These are phyloP conservation scores for Arbacia lixula DNA, from an alignment of 53 echinoderm and acorn worm species.

Conservation along the genomic window DNA sequence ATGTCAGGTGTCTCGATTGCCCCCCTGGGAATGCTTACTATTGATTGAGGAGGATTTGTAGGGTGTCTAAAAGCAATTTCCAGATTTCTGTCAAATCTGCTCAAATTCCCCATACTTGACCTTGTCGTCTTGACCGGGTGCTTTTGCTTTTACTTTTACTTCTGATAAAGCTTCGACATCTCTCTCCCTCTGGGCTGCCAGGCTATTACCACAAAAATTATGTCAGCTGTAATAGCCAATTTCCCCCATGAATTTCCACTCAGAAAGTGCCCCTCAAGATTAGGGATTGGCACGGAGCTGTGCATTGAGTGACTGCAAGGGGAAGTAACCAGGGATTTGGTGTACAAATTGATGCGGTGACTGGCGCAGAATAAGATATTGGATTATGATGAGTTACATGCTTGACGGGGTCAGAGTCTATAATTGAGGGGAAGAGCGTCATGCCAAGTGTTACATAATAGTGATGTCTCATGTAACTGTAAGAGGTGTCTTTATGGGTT, in stretches of 20 bases:
- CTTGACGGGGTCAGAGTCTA: too few relatives aligned
- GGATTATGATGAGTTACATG: background rate
- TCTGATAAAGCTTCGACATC: conserved; percentile 1
- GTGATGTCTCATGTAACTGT: too few relatives aligned
- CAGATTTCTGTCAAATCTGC: background rate
- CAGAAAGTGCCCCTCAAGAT: background rate
- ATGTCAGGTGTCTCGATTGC: too few relatives aligned
- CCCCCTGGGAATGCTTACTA: too few relatives aligned
- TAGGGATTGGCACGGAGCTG: background rate
- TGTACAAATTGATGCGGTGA: conserved; percentile 8
- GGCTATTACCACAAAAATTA: conserved; percentile 6
- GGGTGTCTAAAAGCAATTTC: too few relatives aligned
- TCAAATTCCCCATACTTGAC: background rate
- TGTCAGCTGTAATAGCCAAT: conserved; percentile 19
- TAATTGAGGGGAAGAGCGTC: too few relatives aligned
- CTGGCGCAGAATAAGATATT: background rate
- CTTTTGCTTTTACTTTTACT: too few relatives aligned
- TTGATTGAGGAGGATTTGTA: too few relatives aligned
- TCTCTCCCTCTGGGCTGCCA: too few relatives aligned
- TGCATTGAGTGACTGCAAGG: background rate
- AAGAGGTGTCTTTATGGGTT: too few relatives aligned
- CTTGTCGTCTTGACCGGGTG: conserved; percentile 30
- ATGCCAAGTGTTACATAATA: too few relatives aligned
- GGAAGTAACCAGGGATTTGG: background rate
- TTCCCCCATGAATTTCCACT: background rate